phyloP scores from a whole-genome alignment of 2,113 vertebrate species.

The Haliaeetus leucogaster region DNA sequence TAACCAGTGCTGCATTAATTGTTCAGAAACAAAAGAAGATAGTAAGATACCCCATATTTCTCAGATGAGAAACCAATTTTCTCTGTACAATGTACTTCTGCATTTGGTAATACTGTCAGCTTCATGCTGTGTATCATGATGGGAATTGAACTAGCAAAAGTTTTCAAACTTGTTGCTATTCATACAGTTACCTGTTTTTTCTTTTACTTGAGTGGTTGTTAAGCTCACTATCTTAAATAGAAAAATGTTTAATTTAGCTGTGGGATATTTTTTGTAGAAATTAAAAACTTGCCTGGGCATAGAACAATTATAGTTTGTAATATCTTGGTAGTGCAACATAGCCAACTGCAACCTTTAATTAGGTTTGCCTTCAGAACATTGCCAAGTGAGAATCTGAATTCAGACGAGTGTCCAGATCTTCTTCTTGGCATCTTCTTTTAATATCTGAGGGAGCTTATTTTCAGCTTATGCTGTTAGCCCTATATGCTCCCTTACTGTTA shows the following conservation, averaged over 20 bases:
- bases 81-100: not conserved
- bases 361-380: conserved; percentile 31
- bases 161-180: not conserved
- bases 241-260: not conserved
- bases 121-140: accelerated
- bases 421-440: conserved; percentile 36
- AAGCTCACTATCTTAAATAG: not conserved
- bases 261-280: not conserved
- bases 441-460: conserved; percentile 28
- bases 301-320: conserved; percentile 8
- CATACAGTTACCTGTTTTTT: not conserved
- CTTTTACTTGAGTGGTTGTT: not conserved
- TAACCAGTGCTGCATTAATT: not conserved
- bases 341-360: conserved; percentile 57
- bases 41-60: not conserved
- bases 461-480: conserved; percentile 28
- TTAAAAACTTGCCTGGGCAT: not conserved
- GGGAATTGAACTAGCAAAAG: not conserved
- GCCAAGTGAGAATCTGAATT: conserved; percentile 48
- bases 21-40: not conserved
- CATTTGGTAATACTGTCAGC: not conserved
- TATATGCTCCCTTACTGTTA: not conserved
- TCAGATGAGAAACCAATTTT: not conserved
- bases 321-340: conserved; percentile 5
- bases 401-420: conserved; percentile 23